Base-by-base conservation (phyloP, 2,888 invertebrate genomes). In the Morpho helenor region DNA sequence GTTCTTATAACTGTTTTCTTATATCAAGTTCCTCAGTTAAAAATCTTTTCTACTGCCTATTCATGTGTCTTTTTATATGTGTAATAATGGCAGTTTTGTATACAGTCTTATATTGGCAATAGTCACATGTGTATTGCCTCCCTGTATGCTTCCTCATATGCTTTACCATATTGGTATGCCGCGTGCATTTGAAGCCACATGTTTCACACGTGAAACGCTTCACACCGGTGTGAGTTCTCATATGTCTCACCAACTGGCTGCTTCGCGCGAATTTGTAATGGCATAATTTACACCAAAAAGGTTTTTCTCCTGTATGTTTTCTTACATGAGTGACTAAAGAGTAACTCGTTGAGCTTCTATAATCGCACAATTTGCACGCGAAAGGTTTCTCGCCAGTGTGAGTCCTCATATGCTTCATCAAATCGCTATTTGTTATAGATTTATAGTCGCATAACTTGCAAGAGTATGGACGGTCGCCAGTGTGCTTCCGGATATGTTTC, bases 361-460 rank as follows among this genome's bases (percentile, higher is more conserved):
- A 47, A 1, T 53, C 53, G 8, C 53, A 53, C 22, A 16, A 46
- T 8, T 10, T 22, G 40, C 53, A 53, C 3, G 53, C 53, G n/a
- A 40, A 53, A 1, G 53, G 53, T 8, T 22, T 53, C 7, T 53
- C 53, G 3, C 53, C 53, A 1, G 53, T 53, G 9, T 53, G 53
- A 9, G 22, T 47, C 10, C 53, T 16, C 9, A 16, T 41, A n/a
- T 53, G 53, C 3, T 7, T 53, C 22, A n/a, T 9, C 22, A 53
- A 40, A 47, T 45, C 53, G 7, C 7, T 16, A 0, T 45, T 45
- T 7, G 10, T 10, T 6, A 39, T 8, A 3, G 45, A 16, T 41
- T 7, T 47, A 8, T 41, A 41, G 0, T 31, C 8, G 2, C 53
- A 53, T 1, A 7, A 7, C 2, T 47, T 16, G 16, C 53, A 53